Percentiles rank a stretch among this genome's conserved stretches.
phyloP scores from a whole-genome alignment of 2,113 vertebrate genomes.

The Engystomops pustulosus region DNA sequence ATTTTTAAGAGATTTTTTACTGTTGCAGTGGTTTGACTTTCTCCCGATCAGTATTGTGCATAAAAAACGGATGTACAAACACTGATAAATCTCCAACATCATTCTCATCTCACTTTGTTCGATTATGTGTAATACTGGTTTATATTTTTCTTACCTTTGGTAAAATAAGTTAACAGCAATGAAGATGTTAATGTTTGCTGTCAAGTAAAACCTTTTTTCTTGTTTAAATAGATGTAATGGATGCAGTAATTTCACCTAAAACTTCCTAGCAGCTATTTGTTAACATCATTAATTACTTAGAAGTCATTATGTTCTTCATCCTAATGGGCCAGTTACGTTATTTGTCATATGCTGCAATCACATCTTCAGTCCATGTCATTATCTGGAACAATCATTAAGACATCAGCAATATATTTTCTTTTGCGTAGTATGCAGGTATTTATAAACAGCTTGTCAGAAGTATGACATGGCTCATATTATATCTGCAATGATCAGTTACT shows the following conservation, averaged over 20 bases:
- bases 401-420: slow-evolving; percentile 41
- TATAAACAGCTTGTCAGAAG: slow-evolving; percentile 42
- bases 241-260: slow-evolving; percentile 21
- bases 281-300: slow-evolving; percentile 35
- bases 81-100: no score
- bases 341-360: slow-evolving; percentile 32
- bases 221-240: background rate
- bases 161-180: background rate
- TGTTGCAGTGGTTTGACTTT: no score
- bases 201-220: background rate
- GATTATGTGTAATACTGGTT: background rate
- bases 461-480: slow-evolving; percentile 16
- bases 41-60: no score
- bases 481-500: slow-evolving; percentile 5
- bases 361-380: slow-evolving; percentile 42
- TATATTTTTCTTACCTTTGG: background rate
- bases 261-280: slow-evolving; percentile 39
- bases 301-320: slow-evolving; percentile 47
- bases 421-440: slow-evolving; percentile 17
- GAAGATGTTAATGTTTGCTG: slow-evolving; percentile 25
- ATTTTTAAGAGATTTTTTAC: no score
- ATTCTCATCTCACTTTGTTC: no score
- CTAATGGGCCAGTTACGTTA: slow-evolving; percentile 35
- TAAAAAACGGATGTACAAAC: no score
- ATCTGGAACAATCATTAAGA: slow-evolving; percentile 28